Evolutionary conservation across 2,888 invertebrate genomes (phyloP), one percentile per base, ranked within the genome.

Genomic region (Oasisia sp.): DNA sequence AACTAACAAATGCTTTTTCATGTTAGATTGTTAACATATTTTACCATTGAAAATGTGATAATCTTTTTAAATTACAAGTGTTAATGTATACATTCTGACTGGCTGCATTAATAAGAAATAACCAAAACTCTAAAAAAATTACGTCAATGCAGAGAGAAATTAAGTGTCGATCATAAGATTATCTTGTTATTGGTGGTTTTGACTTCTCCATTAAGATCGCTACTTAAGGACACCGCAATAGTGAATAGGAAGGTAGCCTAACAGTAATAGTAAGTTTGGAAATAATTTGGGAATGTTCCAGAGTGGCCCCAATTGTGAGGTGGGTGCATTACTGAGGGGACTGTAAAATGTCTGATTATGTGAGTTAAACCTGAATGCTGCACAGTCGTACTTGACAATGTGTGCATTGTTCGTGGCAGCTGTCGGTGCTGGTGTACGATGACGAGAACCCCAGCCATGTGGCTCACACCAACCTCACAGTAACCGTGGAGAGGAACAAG

Each of bases 381-480:
- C 32, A 38, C 38, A 32, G 19, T 38, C 32, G 8, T 14, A 32
- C 32, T 38, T 32, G 4, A 90, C 90, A 90, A 90, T 19, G 44
- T 14, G 74, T 74, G 11, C 12, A 12, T n/a, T 19, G 0, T 50
- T 11, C 58, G 11, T 92, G 92, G 9, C 92, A 94, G 94, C 32
- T 94, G 44, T 92, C 93, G 44, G 92, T 91, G 27, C 56, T 91
- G 38, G 94, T 93, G 27, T 94, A 93, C 91, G 94, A 94, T 91
- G 91, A 91, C n/a, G 92, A 89, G 19, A 93, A 94, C 74, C 94
- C 94, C 5, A 93, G 92, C 32, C 91, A 93, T 32, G 91, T 89
- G 45, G 91, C 92, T 32, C 89, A 74, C 58, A 91, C 93, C 8
- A 93, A 94, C 89, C 91, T 94, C 44, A 93, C 94, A 12, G 91